Conservation (phyloP, 2,888 invertebrate species). For the Ptychoptera albimana region DNA sequence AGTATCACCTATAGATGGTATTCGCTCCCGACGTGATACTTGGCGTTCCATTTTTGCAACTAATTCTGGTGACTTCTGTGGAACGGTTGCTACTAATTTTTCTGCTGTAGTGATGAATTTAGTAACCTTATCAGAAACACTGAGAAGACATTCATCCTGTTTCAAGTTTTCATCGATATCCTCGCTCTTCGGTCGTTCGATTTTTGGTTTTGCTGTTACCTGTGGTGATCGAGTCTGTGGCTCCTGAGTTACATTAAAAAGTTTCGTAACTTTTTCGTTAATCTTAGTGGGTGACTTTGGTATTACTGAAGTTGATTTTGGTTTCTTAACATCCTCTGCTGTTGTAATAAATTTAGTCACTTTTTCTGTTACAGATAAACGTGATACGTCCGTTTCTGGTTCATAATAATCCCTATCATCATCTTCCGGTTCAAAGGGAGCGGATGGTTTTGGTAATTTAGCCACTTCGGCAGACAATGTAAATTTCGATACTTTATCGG, state of each 20-base stretch:
- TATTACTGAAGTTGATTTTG: constrained; percentile 16
- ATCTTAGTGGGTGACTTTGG: background rate
- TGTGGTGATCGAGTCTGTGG: background rate
- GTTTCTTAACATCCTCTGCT: constrained; percentile 37
- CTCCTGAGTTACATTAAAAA: background rate
- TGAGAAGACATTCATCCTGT: constrained; percentile 41
- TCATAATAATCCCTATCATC: background rate
- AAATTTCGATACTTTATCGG: constrained; percentile 53
- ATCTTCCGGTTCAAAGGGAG: constrained; percentile 12
- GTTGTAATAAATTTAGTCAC: constrained; percentile 46
- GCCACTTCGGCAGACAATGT: constrained; percentile 35
- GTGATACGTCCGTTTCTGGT: constrained; percentile 37
- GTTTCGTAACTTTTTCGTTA: constrained; percentile 25
- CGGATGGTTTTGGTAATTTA: constrained; percentile 27
- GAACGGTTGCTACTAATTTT: constrained; percentile 29
- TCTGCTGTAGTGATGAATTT: constrained; percentile 47
- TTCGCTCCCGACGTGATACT: constrained; percentile 18
- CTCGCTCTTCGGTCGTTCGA: constrained; percentile 35
- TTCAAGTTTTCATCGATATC: constrained; percentile 40
- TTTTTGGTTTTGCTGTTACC: constrained; percentile 3
- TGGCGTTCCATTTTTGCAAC: constrained; percentile 30
- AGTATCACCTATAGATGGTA: background rate
- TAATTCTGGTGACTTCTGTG: constrained; percentile 33
- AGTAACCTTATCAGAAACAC: constrained; percentile 46
- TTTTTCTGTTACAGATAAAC: constrained; percentile 47